A percentile compares a stretch with the other conserved stretches of the same genome.
Evolutionary conservation across 2,797 vertebrate species (phyloP).

Genomic region (Triplophysa bombifrons): DNA sequence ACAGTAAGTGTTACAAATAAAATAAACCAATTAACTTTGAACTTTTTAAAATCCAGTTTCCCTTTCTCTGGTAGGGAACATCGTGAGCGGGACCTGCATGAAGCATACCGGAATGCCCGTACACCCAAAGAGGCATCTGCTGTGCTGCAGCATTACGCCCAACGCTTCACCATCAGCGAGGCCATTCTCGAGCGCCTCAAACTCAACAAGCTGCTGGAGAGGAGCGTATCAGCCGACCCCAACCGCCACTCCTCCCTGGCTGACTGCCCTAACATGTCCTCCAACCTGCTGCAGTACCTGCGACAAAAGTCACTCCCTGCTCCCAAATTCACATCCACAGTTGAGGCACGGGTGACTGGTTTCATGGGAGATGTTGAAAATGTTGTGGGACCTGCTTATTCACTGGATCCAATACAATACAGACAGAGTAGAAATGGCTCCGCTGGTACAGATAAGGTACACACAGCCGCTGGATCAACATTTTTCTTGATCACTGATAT

Average conservation of each 20-base stretch:
- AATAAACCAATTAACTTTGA: too few species aligned
- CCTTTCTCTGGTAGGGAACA: slow-evolving; percentile 78
- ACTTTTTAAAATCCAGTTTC: neutral
- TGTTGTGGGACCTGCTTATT: slow-evolving; percentile 70
- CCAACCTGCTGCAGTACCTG: slow-evolving; percentile 87
- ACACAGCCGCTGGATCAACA: neutral
- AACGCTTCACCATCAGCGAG: slow-evolving; percentile 97
- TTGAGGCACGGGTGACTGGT: slow-evolving; percentile 86
- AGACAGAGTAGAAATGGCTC: slow-evolving; percentile 67
- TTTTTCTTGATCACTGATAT: neutral
- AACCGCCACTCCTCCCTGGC: slow-evolving; percentile 68
- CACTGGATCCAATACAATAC: slow-evolving; percentile 88
- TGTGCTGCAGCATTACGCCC: slow-evolving; percentile 91
- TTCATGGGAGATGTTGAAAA: slow-evolving; percentile 67
- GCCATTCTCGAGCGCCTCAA: slow-evolving; percentile 89
- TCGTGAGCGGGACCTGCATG: slow-evolving; percentile 87
- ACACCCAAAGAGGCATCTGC: slow-evolving; percentile 87
- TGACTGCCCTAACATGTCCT: slow-evolving; percentile 58
- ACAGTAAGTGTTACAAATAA: too few species aligned
- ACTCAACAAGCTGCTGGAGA: slow-evolving; percentile 92
- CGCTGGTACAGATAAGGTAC: slow-evolving; percentile 40
- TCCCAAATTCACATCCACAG: slow-evolving; percentile 91
- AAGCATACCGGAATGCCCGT: slow-evolving; percentile 84
- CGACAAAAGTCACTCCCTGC: slow-evolving; percentile 90
- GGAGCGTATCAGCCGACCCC: slow-evolving; percentile 89